Percentiles rank a stretch among this genome's conserved stretches.
phyloP scores from a whole-genome alignment of 2,113 vertebrate species.

The Trachemys scripta region DNA sequence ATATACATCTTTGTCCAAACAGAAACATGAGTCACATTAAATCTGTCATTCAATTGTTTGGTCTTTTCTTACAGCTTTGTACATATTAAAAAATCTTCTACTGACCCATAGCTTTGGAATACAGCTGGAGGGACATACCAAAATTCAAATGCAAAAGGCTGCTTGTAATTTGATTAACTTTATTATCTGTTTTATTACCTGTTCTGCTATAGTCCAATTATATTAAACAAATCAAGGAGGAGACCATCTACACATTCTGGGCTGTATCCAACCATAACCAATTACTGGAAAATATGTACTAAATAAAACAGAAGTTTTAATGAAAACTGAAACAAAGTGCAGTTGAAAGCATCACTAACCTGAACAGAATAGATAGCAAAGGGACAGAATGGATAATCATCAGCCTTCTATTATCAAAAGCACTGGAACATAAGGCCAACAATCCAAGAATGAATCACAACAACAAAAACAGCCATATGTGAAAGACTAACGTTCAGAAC shows the following conservation, averaged over 20 bases:
- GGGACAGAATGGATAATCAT: background rate
- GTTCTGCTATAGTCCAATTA: background rate
- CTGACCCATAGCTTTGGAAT: background rate
- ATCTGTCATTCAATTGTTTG: conserved; percentile 12
- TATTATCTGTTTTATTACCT: background rate
- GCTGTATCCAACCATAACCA: fast-evolving
- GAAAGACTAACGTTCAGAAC: background rate
- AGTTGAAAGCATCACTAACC: background rate
- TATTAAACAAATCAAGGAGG: background rate
- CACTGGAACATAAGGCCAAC: background rate
- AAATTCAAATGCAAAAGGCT: background rate
- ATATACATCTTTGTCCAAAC: conserved; percentile 26
- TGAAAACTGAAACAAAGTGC: background rate
- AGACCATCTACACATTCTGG: background rate
- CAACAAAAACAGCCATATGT: background rate
- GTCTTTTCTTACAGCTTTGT: conserved; percentile 26
- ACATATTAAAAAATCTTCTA: background rate
- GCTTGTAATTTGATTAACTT: background rate
- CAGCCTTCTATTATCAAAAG: background rate
- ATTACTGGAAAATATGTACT: background rate
- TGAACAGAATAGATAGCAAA: background rate
- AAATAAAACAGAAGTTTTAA: background rate
- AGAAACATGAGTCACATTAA: conserved; percentile 54
- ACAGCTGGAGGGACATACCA: background rate
- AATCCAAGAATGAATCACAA: background rate